These are phyloP conservation scores for Listrodromus nycthemerus DNA, from an alignment of 2,888 invertebrate genomes.

Conservation along the genomic window DNA sequence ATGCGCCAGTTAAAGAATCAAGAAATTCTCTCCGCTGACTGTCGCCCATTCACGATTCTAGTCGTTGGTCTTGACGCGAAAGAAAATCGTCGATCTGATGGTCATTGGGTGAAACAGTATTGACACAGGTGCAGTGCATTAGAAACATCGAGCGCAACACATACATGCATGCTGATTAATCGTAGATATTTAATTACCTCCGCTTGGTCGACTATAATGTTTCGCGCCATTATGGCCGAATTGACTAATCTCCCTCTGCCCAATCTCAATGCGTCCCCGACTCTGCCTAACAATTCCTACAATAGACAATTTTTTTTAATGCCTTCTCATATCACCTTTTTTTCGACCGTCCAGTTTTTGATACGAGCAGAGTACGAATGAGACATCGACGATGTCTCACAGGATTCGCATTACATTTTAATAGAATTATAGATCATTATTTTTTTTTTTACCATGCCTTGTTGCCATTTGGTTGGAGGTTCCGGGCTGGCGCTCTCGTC, in stretches of 20 bases:
- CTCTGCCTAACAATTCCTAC: constrained; percentile 81
- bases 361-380: background rate
- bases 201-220: constrained; percentile 79
- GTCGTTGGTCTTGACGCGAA: constrained; percentile 37
- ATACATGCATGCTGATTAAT: background rate
- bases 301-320: constrained; percentile 67
- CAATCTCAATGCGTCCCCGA: constrained; percentile 81
- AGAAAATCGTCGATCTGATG: constrained; percentile 2
- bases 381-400: background rate
- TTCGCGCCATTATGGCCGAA: constrained; percentile 81
- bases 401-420: background rate
- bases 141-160: background rate
- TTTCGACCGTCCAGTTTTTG: background rate
- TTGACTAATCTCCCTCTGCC: constrained; percentile 82
- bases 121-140: constrained; percentile 7
- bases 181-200: constrained; percentile 77
- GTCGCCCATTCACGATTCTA: background rate
- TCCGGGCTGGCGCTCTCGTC: constrained; percentile 41
- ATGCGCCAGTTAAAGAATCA: constrained; percentile 29
- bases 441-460: constrained; percentile 74
- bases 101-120: constrained; percentile 13
- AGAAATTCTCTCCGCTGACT: constrained; percentile 14
- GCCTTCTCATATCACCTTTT: constrained; percentile 32
- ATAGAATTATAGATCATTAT: background rate
- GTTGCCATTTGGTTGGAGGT: constrained; percentile 71